Evolutionary conservation across 2,797 vertebrate species (phyloP).

Genomic region (Anisognathus igniventris): DNA sequence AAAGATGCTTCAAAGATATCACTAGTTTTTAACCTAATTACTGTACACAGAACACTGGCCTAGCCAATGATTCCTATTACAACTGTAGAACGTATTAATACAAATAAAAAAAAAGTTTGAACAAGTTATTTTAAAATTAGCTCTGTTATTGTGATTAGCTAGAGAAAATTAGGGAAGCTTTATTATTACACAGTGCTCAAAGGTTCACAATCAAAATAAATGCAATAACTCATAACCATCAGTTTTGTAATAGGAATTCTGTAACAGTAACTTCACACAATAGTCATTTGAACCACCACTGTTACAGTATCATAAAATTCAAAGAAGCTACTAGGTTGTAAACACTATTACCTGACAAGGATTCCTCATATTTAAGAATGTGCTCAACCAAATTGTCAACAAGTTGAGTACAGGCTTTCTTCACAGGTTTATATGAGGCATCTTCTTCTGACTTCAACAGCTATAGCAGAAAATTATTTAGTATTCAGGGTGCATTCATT

Average conservation of each 20-base stretch:
- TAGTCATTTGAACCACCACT: neutral
- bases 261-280: neutral
- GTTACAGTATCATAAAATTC: neutral
- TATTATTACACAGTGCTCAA: neutral
- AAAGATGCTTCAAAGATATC: neutral
- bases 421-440: slow-evolving; percentile 94
- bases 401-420: slow-evolving; percentile 94
- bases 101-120: neutral
- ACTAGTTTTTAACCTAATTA: neutral
- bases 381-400: slow-evolving; percentile 97
- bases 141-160: neutral
- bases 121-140: neutral
- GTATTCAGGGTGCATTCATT: neutral
- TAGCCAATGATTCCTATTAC: neutral
- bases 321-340: neutral
- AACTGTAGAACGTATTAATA: neutral
- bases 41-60: neutral
- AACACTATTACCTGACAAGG: slow-evolving; percentile 82
- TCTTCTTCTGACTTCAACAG: slow-evolving; percentile 93
- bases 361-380: slow-evolving; percentile 94
- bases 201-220: neutral
- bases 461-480: neutral
- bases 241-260: neutral
- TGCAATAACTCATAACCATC: neutral
- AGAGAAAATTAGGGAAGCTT: neutral